Conservation (phyloP, 30 jellyfish, hydroid and myxozoan genomes). For the Pseudorhiza aurosa region DNA sequence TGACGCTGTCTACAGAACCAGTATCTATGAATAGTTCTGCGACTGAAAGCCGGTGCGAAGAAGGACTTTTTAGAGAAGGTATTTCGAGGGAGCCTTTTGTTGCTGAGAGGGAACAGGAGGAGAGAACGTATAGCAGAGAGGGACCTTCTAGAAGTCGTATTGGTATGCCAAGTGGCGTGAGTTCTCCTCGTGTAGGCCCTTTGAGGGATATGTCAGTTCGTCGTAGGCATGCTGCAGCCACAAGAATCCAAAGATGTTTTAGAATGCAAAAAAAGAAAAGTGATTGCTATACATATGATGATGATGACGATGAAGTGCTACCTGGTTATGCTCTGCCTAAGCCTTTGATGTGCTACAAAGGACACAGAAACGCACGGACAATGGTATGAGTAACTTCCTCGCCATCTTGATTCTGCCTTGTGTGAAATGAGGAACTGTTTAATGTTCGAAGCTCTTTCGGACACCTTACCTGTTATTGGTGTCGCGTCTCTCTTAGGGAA, state of each 20-base stretch:
- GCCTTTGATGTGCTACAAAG: slow-evolving; percentile 56
- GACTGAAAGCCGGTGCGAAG: background rate
- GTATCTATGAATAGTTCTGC: background rate
- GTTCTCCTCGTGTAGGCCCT: background rate
- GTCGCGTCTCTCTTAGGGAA: too few species aligned
- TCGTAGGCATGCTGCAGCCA: slow-evolving; percentile 69
- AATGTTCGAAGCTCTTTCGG: too few species aligned
- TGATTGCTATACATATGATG: background rate
- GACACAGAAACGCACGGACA: slow-evolving; percentile 88
- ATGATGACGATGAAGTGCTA: background rate
- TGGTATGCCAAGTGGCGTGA: background rate
- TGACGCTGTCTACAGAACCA: too few species aligned
- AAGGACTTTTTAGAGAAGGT: background rate
- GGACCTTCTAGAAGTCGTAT: background rate
- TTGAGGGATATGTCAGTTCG: background rate
- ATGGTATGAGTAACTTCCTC: slow-evolving; percentile 84
- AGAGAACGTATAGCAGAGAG: background rate
- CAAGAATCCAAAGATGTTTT: slow-evolving; percentile 71
- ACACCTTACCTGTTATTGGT: too few species aligned
- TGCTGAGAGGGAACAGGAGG: background rate
- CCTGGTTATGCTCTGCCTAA: slow-evolving; percentile 4
- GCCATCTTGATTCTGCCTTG: too few species aligned
- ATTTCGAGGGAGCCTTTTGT: background rate
- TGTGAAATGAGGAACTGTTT: too few species aligned
- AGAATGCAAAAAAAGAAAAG: slow-evolving; percentile 31